Evolutionary conservation across 2,888 invertebrate genomes (phyloP), one percentile per base, ranked within the genome.

Genomic region (Gasteruption jaculator): DNA sequence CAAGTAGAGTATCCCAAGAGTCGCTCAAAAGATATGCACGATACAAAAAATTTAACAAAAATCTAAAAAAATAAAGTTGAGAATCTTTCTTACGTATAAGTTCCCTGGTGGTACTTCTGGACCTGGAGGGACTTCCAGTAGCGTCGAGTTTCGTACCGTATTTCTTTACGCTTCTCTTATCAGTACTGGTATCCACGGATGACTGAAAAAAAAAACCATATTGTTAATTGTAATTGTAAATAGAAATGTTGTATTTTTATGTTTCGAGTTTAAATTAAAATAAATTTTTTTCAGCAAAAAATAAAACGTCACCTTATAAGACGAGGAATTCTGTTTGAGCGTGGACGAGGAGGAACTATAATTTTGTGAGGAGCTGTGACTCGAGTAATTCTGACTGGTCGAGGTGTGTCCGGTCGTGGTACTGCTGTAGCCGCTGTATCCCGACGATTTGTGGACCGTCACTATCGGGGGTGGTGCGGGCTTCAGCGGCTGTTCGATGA

Each of bases 51-150:
- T 25, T 16, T 5, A 15, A n/a, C n/a, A n/a, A n/a, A n/a, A n/a
- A n/a, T n/a, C 14, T 12, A 20, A 4, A 22, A 19, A 8, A 16
- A 19, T 10, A 16, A 33, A 16, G 10, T 15, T 35, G 46, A 14
- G 30, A 40, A 21, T 36, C 36, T 64, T 65, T 77, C 81, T 81
- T 76, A 89, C 88, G 75, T 60, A 86, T 82, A 53, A 93, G 74
- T 75, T 93, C 92, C 74, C 91, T 91, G 2, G 92, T 93, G 21
- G 91, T 81, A 66, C 87, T 91, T 57, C 92, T 81, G 20, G 92
- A 92, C 68, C 92, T 77, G 2, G 89, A 88, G 1, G 90, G 88
- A 41, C 89, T 83, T 55, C 88, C 88, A 0, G 86, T 85, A 7
- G 79, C 73, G 57, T 85, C 89, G 49, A 84, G 75, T 71, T 76